These are phyloP conservation scores for Microctonus brassicae DNA, from an alignment of 2,888 invertebrate genomes.

Conservation along the genomic window DNA sequence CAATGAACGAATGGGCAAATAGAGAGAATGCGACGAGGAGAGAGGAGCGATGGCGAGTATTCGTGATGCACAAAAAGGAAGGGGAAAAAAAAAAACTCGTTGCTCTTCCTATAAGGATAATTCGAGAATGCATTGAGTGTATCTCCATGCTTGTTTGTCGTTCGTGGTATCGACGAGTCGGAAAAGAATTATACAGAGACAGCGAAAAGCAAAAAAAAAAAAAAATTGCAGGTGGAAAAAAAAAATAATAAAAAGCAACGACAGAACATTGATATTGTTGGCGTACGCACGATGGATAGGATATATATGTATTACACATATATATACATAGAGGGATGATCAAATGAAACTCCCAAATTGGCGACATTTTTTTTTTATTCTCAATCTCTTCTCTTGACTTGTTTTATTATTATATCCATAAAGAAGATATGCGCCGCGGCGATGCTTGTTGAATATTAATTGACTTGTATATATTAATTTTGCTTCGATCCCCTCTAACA, in stretches of 20 bases:
- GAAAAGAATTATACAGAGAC: constrained; percentile 15
- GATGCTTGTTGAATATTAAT: constrained; percentile 3
- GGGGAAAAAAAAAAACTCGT: constrained; percentile 22
- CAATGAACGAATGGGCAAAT: neutral
- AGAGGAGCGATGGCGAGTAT: neutral
- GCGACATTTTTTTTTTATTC: constrained; percentile 3
- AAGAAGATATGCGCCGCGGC: neutral
- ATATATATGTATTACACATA: too few species aligned
- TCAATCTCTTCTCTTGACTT: neutral
- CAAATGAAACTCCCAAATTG: constrained; percentile 6
- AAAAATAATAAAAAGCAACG: neutral
- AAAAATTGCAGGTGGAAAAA: constrained; percentile 5
- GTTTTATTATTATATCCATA: neutral
- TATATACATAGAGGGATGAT: neutral
- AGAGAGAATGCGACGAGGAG: neutral
- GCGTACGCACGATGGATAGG: constrained; percentile 19
- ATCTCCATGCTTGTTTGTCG: constrained; percentile 33
- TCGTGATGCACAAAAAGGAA: constrained; percentile 29
- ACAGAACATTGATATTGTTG: constrained; percentile 31
- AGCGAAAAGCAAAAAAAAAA: constrained; percentile 11
- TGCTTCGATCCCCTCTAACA: neutral
- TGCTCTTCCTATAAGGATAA: constrained; percentile 51
- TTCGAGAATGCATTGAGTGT: constrained; percentile 48
- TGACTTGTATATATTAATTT: neutral
- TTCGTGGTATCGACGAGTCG: constrained; percentile 38